Evolutionary conservation across 2,113 vertebrate species (phyloP), one percentile per base, ranked within the genome.

Genomic region (Plecotus auritus): DNA sequence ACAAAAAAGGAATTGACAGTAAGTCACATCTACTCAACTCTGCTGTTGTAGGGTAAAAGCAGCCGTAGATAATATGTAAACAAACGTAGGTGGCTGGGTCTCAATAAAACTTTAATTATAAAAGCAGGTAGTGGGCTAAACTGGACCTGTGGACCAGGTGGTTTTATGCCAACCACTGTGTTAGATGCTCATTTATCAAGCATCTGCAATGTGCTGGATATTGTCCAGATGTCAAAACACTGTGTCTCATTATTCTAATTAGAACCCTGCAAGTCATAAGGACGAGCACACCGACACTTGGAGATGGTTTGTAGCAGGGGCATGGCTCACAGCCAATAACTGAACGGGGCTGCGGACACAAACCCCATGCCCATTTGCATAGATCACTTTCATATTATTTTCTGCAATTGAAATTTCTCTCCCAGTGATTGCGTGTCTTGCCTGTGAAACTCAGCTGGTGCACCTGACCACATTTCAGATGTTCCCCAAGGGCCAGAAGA

Each of bases 61-160:
- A 88, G 61, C 40, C 23, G 30, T 7, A 51, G 49, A 77, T 1
- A 18, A 73, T 51, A 23, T 28, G 82, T 47, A 78, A 73, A 77
- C 6, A 26, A 70, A 20, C 35, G 26, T 12, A 4, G 9, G 7
- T 88, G 76, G 11, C 73, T 61, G 16, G 42, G 9, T 94, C 61
- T 96, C 85, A 67, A 82, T 90, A 95, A 97, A 94, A 85, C 94
- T 95, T 96, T 81, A 72, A 95, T 94, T 76, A 45, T 67, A 92
- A 82, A 85, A 83, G 23, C 51, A 67, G 61, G 10, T 7, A 5
- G 14, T 35, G 9, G 32, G 45, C 45, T 64, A 40, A 20, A 84
- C 54, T 69, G 54, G 82, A 40, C 49, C 45, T 51, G 30, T 16
- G 20, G 30, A 3, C 37, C 37, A 37, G 64, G 40, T 23, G 18